phyloP scores from a whole-genome alignment of 2,113 vertebrate species.

The Seriola rivoliana region DNA sequence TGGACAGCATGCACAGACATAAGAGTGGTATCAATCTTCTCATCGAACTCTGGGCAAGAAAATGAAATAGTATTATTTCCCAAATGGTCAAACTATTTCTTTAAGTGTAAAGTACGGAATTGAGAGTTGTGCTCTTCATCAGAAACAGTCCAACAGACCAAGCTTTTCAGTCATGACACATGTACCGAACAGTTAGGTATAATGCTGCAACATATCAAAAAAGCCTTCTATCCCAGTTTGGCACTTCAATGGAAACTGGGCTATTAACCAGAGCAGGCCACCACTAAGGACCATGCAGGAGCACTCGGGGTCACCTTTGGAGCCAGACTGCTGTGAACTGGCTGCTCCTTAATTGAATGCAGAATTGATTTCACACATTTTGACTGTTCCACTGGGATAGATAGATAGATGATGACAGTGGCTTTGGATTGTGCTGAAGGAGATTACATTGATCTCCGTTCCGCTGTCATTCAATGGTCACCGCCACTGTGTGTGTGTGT shows the following conservation, averaged over 20 bases:
- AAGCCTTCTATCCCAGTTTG: slow-evolving; percentile 5
- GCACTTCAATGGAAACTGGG: slow-evolving; percentile 11
- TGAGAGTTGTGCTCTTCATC: neutral
- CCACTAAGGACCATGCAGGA: slow-evolving; percentile 46
- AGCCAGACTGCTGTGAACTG: slow-evolving; percentile 54
- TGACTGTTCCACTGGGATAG: slow-evolving; percentile 52
- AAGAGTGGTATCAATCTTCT: neutral
- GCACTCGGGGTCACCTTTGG: slow-evolving; percentile 66
- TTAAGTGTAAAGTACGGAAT: neutral
- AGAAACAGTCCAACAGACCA: slow-evolving; percentile 9
- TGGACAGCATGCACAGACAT: neutral
- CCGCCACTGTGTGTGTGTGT: neutral
- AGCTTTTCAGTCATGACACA: slow-evolving; percentile 6
- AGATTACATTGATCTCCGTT: slow-evolving; percentile 75
- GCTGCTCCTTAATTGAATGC: slow-evolving; percentile 74
- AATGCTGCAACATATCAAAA: neutral
- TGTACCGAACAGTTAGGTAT: neutral
- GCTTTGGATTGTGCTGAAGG: slow-evolving; percentile 72
- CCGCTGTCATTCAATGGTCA: slow-evolving; percentile 58
- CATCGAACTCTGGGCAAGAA: neutral
- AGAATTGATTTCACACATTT: slow-evolving; percentile 80
- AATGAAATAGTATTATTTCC: neutral
- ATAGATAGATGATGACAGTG: slow-evolving; percentile 69
- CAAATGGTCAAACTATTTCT: neutral
- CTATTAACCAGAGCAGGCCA: slow-evolving; percentile 44